Evolutionary conservation across 2,888 invertebrate species (phyloP).

Genomic region (Ennomos fuscantarius): DNA sequence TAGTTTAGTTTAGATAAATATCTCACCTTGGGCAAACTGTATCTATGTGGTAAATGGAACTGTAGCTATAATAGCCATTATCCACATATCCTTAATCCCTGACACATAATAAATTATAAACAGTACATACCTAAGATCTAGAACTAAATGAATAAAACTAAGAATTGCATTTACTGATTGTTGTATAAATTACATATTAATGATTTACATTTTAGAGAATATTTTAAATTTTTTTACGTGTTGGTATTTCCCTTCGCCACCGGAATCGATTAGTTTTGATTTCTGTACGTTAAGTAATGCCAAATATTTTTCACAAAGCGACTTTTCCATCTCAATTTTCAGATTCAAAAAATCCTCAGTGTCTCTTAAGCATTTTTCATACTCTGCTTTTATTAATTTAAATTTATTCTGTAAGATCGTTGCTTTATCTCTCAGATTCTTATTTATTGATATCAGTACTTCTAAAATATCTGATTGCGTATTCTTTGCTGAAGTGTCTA

Average conservation of each 20-base stretch:
- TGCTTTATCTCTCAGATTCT: constrained; percentile 55
- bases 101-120: too few relatives aligned
- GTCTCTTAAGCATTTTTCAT: constrained; percentile 63
- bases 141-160: too few relatives aligned
- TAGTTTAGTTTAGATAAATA: too few relatives aligned
- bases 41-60: too few relatives aligned
- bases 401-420: constrained; percentile 46
- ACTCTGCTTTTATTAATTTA: constrained; percentile 54
- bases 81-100: too few relatives aligned
- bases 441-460: constrained; percentile 60
- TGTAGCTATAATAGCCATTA: too few relatives aligned
- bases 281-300: constrained; percentile 55
- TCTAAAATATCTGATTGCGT: constrained; percentile 60
- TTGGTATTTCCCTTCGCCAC: neutral
- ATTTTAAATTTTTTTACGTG: neutral
- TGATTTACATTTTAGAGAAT: neutral
- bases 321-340: constrained; percentile 71
- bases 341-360: constrained; percentile 69
- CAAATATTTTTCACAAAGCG: constrained; percentile 64
- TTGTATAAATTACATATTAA: neutral
- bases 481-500: constrained; percentile 46
- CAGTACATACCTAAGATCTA: too few relatives aligned
- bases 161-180: too few relatives aligned
- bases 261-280: constrained; percentile 18
- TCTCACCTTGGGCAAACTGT: too few relatives aligned